Percentiles rank a stretch among this genome's conserved stretches.
These are phyloP conservation scores for Hippocampus barbouri DNA, from an alignment of 2,113 vertebrate genomes.

Conservation along the genomic window DNA sequence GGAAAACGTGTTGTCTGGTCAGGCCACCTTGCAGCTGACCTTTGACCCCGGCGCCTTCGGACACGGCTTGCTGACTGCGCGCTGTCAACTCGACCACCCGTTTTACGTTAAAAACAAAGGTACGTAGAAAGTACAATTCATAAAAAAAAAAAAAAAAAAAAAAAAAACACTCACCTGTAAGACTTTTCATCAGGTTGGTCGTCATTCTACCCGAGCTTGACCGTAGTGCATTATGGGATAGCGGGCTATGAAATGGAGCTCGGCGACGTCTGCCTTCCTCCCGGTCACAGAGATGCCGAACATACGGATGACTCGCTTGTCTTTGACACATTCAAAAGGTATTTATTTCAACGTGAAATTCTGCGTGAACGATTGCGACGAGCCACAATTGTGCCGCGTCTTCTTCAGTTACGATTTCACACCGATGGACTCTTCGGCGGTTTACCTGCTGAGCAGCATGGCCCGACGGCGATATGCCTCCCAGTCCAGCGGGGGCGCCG, in stretches of 20 bases:
- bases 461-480: slow-evolving; percentile 89
- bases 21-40: slow-evolving; percentile 89
- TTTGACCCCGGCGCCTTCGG: slow-evolving; percentile 92
- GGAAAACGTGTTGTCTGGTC: slow-evolving; percentile 85
- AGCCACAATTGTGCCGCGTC: background rate
- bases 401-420: slow-evolving; percentile 89
- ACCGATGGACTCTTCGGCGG: slow-evolving; percentile 94
- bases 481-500: slow-evolving; percentile 81
- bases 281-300: slow-evolving; percentile 95
- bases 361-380: too few species aligned
- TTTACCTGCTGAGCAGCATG: slow-evolving; percentile 97
- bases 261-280: slow-evolving; percentile 93
- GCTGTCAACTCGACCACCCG: slow-evolving; percentile 91
- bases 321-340: slow-evolving; percentile 99
- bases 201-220: slow-evolving; percentile 96
- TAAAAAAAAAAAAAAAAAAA: too few species aligned
- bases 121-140: slow-evolving; percentile 38
- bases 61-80: slow-evolving; percentile 79
- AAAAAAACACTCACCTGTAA: too few species aligned
- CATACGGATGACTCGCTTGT: slow-evolving; percentile 95
- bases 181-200: slow-evolving; percentile 82
- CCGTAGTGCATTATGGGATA: slow-evolving; percentile 97
- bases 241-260: slow-evolving; percentile 94
- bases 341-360: slow-evolving; percentile 47
- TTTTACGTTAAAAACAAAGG: slow-evolving; percentile 98